Base-by-base conservation (phyloP, 2,113 vertebrate genomes). In the Erythrolamprus reginae region DNA sequence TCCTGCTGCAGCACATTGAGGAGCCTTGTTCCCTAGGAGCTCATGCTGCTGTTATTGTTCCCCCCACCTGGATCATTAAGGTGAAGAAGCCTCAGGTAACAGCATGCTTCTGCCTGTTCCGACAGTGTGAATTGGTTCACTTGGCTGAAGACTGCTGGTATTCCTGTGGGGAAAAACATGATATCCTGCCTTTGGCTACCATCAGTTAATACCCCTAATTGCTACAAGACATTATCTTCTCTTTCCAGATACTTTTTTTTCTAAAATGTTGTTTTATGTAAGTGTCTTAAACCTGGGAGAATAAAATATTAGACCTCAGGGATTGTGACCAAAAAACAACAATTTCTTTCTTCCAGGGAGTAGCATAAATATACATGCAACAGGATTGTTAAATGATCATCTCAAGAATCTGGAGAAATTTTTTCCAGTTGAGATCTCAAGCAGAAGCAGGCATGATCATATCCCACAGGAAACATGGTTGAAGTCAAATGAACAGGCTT, bases 11-110 rank as follows among this genome's bases (percentile, higher is more conserved):
- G 93, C 99, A 99, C 94, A 99, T 99, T 0, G 99, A 99, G 96
- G 99, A 99, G 96, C 98, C 98, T 0, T 99, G 99, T 95, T 99
- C 99, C 26, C 96, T 99, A 92, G 99, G 99, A 92, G 99, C 98
- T 86, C 99, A 99, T 0, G 99, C 99, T 4, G 99, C 98, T 92
- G 99, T 99, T 86, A 99, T 99, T 91, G 97, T 99, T 45, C 99
- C 99, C 0, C 98, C 99, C 21, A 99, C 98, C n/a, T 99, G 99
- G 99, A 99, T 99, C 97, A 99, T 99, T 97, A 99, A 99, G 98
- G 98, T 99, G 97, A 98, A 98, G 97, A 99, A 98, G 96, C 97
- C 98, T 96, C 99, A 99, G 98, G 99, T 99, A 97, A 97, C 95
- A 95, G 95, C 96, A 92, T 96, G 96, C 96, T 95, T 92, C 88